phyloP scores from a whole-genome alignment of 2,888 invertebrate genomes.

The Labia minor region DNA sequence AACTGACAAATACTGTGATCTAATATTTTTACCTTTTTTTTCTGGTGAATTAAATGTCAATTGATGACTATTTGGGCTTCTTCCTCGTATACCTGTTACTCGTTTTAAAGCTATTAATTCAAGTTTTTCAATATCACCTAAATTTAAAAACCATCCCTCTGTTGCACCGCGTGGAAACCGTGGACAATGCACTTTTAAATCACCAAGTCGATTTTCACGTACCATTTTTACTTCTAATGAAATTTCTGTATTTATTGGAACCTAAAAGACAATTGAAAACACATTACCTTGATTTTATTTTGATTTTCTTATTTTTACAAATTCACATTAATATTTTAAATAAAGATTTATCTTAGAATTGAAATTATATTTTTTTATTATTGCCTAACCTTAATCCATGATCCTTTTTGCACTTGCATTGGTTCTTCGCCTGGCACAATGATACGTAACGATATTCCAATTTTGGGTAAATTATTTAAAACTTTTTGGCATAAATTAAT shows the following conservation, averaged over 20 bases:
- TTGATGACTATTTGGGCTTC: conserved; percentile 38
- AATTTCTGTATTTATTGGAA: background rate
- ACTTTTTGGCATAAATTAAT: background rate
- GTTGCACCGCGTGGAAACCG: conserved; percentile 87
- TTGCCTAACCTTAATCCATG: background rate
- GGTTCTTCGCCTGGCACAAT: background rate
- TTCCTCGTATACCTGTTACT: conserved; percentile 44
- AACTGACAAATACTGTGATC: background rate
- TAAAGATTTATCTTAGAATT: no score
- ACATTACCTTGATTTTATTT: no score
- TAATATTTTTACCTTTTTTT: conserved; percentile 37
- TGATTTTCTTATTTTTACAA: no score
- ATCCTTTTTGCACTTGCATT: background rate
- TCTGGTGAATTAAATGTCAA: conserved; percentile 53
- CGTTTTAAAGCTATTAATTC: conserved; percentile 78
- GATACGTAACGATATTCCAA: background rate
- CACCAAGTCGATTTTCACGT: conserved; percentile 31
- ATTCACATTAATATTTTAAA: no score
- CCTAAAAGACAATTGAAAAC: background rate
- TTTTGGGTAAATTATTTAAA: background rate
- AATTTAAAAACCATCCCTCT: conserved; percentile 87
- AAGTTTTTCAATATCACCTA: conserved; percentile 58
- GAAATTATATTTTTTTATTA: no score
- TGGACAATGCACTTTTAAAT: conserved; percentile 60
- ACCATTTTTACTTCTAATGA: background rate